Base-by-base conservation (phyloP, 2,888 invertebrate species). In the Limnephilus auricula region DNA sequence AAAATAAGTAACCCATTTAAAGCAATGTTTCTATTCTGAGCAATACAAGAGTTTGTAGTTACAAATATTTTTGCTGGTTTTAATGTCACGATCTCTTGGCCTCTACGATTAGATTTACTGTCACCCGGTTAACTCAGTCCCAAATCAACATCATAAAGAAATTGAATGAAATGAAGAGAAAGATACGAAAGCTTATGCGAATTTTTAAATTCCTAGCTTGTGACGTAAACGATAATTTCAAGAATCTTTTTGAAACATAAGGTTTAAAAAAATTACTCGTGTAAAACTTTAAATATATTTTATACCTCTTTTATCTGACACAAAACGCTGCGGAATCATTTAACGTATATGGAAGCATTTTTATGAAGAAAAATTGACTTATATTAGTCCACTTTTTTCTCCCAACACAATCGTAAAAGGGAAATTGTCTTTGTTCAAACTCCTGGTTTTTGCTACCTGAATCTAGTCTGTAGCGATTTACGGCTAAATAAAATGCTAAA, bases 401-500 rank as follows among this genome's bases (percentile, higher is more conserved):
- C 65, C 80, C 79, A 78, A 85, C 85, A 90, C 90, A 90, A 82
- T 82, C 78, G 83, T 82, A 90, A 90, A 85, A 82, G 50, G 65
- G 82, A 89, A 82, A 89, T 89, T 82, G 80, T 78, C 90, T 91
- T 88, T 91, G 90, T 91, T 91, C 90, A 90, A 78, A 86, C 86
- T 88, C 32, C 83, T 31, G 78, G 37, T 86, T 87, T 79, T 79
- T 32, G 80, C 85, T 91, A 92, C 92, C 92, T 92, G 92, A 91
- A 92, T 92, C 91, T 90, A 91, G 92, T 88, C 91, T 91, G 89
- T 92, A 92, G 89, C 92, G 92, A 92, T 92, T 92, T 92, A 92
- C 91, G 92, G 92, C 92, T 92, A 93, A 92, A 93, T 93, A 92
- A 91, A 93, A 93, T 93, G 93, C 92, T 92, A 92, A 93, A 92